Evolutionary conservation across 2,113 vertebrate genomes (phyloP).

Genomic region (Cygnus buccinator): DNA sequence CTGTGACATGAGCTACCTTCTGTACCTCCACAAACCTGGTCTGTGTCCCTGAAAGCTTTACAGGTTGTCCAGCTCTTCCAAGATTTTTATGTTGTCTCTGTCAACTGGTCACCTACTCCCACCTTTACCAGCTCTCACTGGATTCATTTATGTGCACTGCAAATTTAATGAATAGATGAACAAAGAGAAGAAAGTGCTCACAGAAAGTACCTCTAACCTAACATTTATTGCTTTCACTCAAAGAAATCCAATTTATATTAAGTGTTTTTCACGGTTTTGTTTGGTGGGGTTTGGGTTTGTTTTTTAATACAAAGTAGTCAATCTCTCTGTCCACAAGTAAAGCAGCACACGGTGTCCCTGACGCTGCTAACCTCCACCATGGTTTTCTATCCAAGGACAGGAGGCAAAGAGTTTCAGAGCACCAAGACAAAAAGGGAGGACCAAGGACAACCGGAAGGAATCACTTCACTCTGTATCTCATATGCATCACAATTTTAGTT

Average conservation of each 20-base stretch:
- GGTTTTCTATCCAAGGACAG: background rate
- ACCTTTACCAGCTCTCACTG: background rate
- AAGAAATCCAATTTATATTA: background rate
- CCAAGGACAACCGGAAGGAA: background rate
- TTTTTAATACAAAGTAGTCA: background rate
- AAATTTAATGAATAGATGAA: background rate
- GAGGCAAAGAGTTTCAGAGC: background rate
- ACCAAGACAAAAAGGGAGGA: background rate
- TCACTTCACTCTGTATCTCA: conserved; percentile 1
- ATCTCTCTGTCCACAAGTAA: background rate
- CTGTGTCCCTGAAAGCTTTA: background rate
- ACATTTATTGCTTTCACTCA: background rate
- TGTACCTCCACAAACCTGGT: background rate
- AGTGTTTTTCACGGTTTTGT: background rate
- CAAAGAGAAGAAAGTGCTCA: background rate
- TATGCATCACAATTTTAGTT: background rate
- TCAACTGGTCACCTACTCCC: background rate
- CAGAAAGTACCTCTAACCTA: background rate
- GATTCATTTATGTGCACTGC: background rate
- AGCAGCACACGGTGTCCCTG: background rate
- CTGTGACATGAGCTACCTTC: background rate
- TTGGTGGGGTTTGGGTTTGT: background rate
- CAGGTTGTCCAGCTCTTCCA: background rate
- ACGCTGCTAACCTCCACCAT: fast-evolving
- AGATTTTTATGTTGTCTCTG: background rate